Evolutionary conservation across 2,888 invertebrate genomes (phyloP), one percentile per base, ranked within the genome.

Genomic region (Tyria jacobaeae): DNA sequence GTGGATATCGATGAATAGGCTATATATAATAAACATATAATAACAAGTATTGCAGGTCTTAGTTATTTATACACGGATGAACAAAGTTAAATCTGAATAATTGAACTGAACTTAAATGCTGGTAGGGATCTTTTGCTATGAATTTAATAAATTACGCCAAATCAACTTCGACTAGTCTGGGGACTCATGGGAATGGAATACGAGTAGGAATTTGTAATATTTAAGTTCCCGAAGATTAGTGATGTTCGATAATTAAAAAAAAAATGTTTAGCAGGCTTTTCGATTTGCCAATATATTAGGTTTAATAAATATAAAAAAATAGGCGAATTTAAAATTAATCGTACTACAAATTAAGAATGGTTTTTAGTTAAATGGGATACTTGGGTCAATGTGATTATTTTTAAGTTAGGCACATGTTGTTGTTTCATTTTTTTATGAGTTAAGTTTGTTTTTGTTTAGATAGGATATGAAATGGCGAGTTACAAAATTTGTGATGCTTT

Each of bases 401-500:
- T 70, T 80, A 76, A 70, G 77, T 71, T 76, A 71, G 77, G 72
- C 76, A 84, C 76, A 74, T 62, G 64, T 81, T 90, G 87, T 87
- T 85, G 77, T 84, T 83, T 83, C 84, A 79, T 70, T 78, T 83
- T 83, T 80, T 77, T 75, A 71, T 52, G 80, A 87, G 87, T 88
- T 90, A 90, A 85, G 89, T 90, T 90, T 90, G 85, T 86, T 78
- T 78, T 78, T 78, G 84, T 83, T 60, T 83, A 64, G 49, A 51
- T 76, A 64, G 65, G 53, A 63, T 84, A 78, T 74, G 73, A 79
- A 75, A 65, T 78, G 77, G 73, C 64, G 52, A 63, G 57, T 69
- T 62, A 72, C 64, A 65, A 74, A 60, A 64, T 57, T 66, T 72
- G 72, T 66, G 66, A 73, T 73, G 73, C 75, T 77, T 77, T 62